Base-by-base conservation (phyloP, 92 coral and sea anemone species). In the Pocillopora meandrina region DNA sequence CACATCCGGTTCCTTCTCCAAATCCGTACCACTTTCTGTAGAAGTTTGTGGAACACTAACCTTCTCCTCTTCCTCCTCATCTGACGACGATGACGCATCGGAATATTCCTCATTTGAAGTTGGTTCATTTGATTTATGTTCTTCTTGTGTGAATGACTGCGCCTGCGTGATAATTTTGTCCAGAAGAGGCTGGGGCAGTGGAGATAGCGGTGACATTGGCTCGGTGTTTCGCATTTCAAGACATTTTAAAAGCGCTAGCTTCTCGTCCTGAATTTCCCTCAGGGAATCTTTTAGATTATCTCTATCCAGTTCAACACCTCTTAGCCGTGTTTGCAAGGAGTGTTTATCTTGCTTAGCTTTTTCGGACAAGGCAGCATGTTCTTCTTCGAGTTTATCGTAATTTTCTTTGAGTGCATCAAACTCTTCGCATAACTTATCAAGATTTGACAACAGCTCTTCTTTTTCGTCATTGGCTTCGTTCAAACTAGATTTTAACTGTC, bases 201-300 rank as follows among this genome's bases (percentile, higher is more conserved):
- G 87, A 15, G 92, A 83, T n/a, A 86, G 63, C 2, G 95, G 74
- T 60, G 71, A 77, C 52, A 82, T 70, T 19, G 77, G 62, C 12
- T 81, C 85, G 57, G 84, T 33, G 65, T 90, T 92, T 75, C 75
- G 85, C 88, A 94, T 84, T 71, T 92, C 95, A 71, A 94, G 91
- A 56, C 98, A 94, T 35, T 82, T 82, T 47, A 94, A 84, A 61
- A 94, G 89, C 35, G 98, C 93, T 5, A 87, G 93, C 58, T 94
- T 94, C 65, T 94, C 98, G 57, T 93, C 92, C 76, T 94, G 93
- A 52, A 90, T 88, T 82, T 93, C 87, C 71, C 85, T 69, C 56
- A 94, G 67, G 5, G 85, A 84, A 42, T 94, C 95, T 61, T 80
- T 74, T 88, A 92, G 65, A 23, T 77, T 64, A 35, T 82, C 90